A percentile compares a stretch with the other conserved stretches of the same genome.
Evolutionary conservation across 2,888 invertebrate species (phyloP).

Genomic region (Rotaria magnacalcarata): DNA sequence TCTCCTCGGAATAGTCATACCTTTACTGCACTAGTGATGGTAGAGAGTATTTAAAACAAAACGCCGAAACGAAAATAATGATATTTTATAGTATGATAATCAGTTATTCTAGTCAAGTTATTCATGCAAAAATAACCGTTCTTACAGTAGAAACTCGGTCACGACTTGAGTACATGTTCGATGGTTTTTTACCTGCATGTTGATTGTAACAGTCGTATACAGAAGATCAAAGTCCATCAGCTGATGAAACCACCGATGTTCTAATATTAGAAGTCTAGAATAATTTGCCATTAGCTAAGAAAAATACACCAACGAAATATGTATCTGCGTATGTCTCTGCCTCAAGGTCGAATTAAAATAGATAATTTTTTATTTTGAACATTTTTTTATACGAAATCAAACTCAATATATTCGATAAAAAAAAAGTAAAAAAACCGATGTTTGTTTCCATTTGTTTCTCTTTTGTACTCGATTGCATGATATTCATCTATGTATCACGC

Average conservation of each 20-base stretch:
- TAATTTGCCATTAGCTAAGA: too few relatives aligned
- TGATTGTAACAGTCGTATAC: too few relatives aligned
- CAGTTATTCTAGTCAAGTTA: neutral
- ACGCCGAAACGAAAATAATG: too few relatives aligned
- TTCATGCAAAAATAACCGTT: too few relatives aligned
- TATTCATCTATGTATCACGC: neutral
- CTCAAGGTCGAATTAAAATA: neutral
- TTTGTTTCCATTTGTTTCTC: neutral
- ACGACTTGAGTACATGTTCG: neutral
- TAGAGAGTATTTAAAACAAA: too few relatives aligned
- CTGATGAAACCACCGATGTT: neutral
- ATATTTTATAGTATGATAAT: too few relatives aligned
- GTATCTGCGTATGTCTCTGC: neutral
- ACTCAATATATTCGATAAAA: neutral
- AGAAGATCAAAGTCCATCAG: neutral
- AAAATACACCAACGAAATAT: too few relatives aligned
- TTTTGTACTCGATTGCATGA: neutral
- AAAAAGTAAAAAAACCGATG: neutral
- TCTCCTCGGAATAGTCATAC: too few relatives aligned
- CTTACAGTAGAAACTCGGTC: neutral
- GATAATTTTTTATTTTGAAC: neutral
- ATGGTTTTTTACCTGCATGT: neutral
- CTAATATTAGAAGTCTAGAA: neutral
- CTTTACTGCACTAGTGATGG: too few relatives aligned
- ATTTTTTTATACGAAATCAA: neutral